phyloP scores from a whole-genome alignment of 2,797 vertebrate genomes.

The Acipenser oxyrinchus region DNA sequence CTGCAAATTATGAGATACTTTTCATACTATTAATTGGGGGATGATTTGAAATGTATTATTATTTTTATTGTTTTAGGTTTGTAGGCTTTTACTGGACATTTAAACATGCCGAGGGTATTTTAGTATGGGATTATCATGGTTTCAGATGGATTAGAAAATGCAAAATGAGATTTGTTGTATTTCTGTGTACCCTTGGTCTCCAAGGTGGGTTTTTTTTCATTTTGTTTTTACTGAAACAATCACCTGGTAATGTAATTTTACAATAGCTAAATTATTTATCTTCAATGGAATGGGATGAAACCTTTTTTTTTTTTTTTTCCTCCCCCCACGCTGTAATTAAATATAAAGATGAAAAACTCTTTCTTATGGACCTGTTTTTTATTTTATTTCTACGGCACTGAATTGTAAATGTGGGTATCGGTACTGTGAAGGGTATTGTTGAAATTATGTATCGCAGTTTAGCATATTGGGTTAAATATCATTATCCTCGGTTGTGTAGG shows the following conservation, averaged over 20 bases:
- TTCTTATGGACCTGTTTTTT: background rate
- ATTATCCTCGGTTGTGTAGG: slow-evolving; percentile 13
- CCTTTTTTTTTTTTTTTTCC: slow-evolving; percentile 1
- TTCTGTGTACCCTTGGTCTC: slow-evolving; percentile 33
- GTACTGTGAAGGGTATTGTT: too few relatives aligned
- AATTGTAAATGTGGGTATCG: too few relatives aligned
- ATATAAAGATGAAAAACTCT: slow-evolving; percentile 18
- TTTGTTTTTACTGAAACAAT: slow-evolving; percentile 48
- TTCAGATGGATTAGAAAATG: slow-evolving; percentile 43
- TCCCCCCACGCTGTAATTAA: slow-evolving; percentile 16
- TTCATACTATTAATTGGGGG: slow-evolving; percentile 51
- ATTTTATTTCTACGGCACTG: too few relatives aligned
- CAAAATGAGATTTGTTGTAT: slow-evolving; percentile 29
- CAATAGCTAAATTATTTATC: slow-evolving; percentile 64
- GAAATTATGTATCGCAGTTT: too few relatives aligned
- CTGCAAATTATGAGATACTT: slow-evolving; percentile 51
- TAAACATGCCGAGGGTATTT: slow-evolving; percentile 46
- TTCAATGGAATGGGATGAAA: slow-evolving; percentile 23
- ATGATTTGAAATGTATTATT: slow-evolving; percentile 17
- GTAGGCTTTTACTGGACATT: background rate
- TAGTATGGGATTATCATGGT: slow-evolving; percentile 60
- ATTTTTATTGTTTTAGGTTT: slow-evolving; percentile 16
- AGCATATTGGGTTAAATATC: slow-evolving; percentile 9
- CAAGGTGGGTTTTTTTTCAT: slow-evolving; percentile 26
- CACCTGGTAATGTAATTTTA: slow-evolving; percentile 75